Percentiles rank a stretch among this genome's conserved stretches.
These are phyloP conservation scores for Portevinia maculata DNA, from an alignment of 2,888 invertebrate genomes.

Conservation along the genomic window DNA sequence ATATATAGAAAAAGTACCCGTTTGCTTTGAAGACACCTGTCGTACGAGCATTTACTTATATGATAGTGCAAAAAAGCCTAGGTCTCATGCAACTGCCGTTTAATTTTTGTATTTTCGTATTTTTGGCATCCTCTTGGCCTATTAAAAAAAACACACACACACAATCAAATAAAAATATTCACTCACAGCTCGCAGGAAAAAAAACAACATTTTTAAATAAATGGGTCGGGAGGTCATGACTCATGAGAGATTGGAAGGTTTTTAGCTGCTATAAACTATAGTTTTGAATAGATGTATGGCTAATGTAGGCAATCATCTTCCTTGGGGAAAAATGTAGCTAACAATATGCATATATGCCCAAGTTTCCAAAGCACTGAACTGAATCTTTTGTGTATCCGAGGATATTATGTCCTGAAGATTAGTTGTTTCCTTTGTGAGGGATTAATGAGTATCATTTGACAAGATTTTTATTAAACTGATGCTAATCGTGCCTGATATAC, in stretches of 20 bases:
- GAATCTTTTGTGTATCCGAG: too few relatives aligned
- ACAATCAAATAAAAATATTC: constrained; percentile 32
- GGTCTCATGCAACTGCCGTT: constrained; percentile 24
- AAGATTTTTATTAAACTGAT: constrained; percentile 10
- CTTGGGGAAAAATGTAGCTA: constrained; percentile 17
- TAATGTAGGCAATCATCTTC: constrained; percentile 26
- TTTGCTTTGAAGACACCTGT: constrained; percentile 33
- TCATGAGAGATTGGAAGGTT: constrained; percentile 19
- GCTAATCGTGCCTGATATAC: background rate
- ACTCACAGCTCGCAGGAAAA: constrained; percentile 23
- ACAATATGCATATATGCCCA: background rate
- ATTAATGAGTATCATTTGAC: background rate
- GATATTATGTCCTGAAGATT: too few relatives aligned
- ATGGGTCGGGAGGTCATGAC: constrained; percentile 53
- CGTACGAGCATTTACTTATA: background rate
- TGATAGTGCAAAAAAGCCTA: constrained; percentile 11
- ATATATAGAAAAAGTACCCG: constrained; percentile 39
- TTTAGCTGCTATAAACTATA: constrained; percentile 37
- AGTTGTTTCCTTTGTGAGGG: background rate
- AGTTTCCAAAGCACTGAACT: constrained; percentile 8
- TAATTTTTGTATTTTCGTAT: constrained; percentile 58
- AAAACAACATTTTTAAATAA: constrained; percentile 26
- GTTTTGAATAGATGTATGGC: constrained; percentile 39
- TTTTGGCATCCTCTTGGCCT: constrained; percentile 61
- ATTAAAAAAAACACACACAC: constrained; percentile 43